Conservation (phyloP, 2,797 vertebrate species). For the Otus scops region DNA sequence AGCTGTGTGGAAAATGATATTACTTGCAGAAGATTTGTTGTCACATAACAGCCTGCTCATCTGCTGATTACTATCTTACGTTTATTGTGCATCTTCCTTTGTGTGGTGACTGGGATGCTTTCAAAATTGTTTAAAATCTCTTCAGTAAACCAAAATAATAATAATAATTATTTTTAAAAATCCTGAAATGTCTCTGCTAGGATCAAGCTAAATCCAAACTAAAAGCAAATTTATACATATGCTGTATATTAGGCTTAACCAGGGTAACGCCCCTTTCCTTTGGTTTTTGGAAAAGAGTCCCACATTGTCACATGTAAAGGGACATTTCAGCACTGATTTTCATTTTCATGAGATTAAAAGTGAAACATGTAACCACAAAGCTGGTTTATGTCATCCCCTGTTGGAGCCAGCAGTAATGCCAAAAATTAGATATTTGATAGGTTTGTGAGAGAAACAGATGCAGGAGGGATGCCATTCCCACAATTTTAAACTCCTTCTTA, state of each 20-base stretch:
- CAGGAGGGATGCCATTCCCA: constrained; percentile 87
- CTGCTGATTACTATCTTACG: not conserved
- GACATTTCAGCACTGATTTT: constrained; percentile 81
- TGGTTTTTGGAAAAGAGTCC: constrained; percentile 76
- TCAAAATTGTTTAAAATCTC: constrained; percentile 30
- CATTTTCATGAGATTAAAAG: constrained; percentile 84
- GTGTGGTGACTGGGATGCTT: not conserved
- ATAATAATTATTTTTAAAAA: too few species aligned
- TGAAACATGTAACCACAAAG: constrained; percentile 88
- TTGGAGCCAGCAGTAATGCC: constrained; percentile 83
- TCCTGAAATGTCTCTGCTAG: constrained; percentile 3
- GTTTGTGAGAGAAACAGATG: constrained; percentile 89
- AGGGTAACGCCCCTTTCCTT: constrained; percentile 73
- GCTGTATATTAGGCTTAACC: constrained; percentile 74
- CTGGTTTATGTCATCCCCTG: constrained; percentile 88
- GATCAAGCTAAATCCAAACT: constrained; percentile 33
- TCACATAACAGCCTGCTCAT: constrained; percentile 39
- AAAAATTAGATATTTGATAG: constrained; percentile 91
- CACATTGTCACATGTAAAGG: constrained; percentile 79
- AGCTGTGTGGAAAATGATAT: constrained; percentile 61
- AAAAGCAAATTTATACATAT: constrained; percentile 73
- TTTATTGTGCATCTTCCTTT: constrained; percentile 34
- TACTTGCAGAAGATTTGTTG: constrained; percentile 57
- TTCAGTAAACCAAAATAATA: not conserved
- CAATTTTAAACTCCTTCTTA: constrained; percentile 89